phyloP scores from a whole-genome alignment of 2,113 vertebrate genomes.

The Tragelaphus buxtoni region DNA sequence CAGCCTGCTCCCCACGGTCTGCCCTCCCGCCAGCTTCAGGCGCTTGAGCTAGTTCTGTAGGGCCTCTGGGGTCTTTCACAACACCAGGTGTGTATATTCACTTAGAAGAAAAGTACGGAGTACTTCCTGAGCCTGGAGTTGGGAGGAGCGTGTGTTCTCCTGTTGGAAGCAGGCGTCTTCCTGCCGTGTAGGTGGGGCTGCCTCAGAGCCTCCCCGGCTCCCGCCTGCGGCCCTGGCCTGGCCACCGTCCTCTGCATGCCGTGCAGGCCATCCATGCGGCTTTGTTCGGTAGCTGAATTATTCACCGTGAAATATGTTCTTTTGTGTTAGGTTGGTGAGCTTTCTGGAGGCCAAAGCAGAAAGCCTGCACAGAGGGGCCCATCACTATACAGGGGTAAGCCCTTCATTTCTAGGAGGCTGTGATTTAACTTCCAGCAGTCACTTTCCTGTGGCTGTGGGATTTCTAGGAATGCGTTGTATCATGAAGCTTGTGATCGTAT shows the following conservation, averaged over 20 bases:
- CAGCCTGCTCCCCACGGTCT: neutral
- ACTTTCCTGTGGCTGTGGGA: rapidly evolving
- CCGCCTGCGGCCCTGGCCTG: rapidly evolving
- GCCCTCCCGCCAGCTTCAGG: rapidly evolving
- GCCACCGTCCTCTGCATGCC: rapidly evolving
- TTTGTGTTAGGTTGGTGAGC: conserved; percentile 84
- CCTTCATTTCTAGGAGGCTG: neutral
- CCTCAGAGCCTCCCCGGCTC: too few species aligned
- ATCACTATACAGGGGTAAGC: conserved; percentile 94
- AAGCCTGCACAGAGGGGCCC: conserved; percentile 88
- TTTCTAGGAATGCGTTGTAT: rapidly evolving
- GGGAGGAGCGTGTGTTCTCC: neutral
- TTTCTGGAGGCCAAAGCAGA: conserved; percentile 92
- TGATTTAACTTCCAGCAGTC: neutral
- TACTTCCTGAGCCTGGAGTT: neutral
- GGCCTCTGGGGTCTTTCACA: neutral
- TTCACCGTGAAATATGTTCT: neutral
- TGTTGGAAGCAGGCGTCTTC: neutral
- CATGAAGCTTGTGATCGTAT: neutral
- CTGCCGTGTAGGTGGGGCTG: rapidly evolving
- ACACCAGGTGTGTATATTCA: neutral
- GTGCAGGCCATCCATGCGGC: rapidly evolving
- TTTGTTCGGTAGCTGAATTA: neutral
- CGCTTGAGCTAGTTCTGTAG: neutral
- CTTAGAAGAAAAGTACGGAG: neutral